Evolutionary conservation across 2,113 vertebrate genomes (phyloP), one percentile per base, ranked within the genome.

Genomic region (Myrmophylax atrothorax): DNA sequence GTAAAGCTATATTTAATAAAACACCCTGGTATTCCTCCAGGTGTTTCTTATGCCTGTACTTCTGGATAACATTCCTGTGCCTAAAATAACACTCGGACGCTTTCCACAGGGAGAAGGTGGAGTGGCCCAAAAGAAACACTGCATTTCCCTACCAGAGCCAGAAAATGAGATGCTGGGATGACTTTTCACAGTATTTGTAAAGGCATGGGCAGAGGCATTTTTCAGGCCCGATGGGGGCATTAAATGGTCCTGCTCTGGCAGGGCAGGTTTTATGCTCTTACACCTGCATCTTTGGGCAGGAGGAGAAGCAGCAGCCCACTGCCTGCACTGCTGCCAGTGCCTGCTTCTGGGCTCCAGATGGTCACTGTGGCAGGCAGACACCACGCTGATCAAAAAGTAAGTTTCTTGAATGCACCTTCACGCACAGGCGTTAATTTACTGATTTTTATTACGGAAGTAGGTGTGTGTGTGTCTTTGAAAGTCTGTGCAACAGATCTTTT

Each of bases 1-100:
- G 35, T 64, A 84, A 89, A 84, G 19, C 44, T 68, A 31, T 31
- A 38, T 84, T 91, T 89, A 87, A 79, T 79, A 92, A 92, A 95
- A 87, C 40, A 87, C 14, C 18, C 28, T 75, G 62, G 25, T 81
- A 75, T 93, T 87, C 42, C 42, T 47, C 17, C 4, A 31, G 31
- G 31, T 66, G 28, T 58, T 85, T 64, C 50, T 78, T 67, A 60
- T 2, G 18, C 9, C 56, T 94, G 58, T 44, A 35, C 33, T 91
- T 89, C 53, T 87, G 81, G 53, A 68, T 80, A 91, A 75, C 17
- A n/a, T 87, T 89, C 63, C 50, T 91, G 37, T 64, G 40, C 18
- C 12, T 44, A 69, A 76, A 82, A 72, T 10, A 91, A 66, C 40
- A 64, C 18, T 69, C 5, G 2, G 40, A 82, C 49, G 59, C 23